Evolutionary conservation across 2,113 vertebrate species (phyloP), one percentile per base, ranked within the genome.

Genomic region (Pipra filicauda): DNA sequence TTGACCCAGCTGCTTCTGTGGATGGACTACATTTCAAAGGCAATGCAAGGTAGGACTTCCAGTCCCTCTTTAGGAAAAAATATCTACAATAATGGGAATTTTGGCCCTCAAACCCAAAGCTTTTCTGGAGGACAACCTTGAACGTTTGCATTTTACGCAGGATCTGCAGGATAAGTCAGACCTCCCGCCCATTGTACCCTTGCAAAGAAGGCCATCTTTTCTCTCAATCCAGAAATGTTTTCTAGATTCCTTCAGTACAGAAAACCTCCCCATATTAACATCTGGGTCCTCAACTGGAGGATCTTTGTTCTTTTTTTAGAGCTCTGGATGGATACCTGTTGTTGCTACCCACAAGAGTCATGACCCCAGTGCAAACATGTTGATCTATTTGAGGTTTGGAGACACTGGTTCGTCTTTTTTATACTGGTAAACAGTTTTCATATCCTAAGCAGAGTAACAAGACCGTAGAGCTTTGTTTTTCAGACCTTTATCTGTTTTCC

Each of bases 141-240:
- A 88, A 78, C 1, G 0, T 73, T 75, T 76, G 22, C 21, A 49
- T 55, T 88, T 89, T 39, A n/a, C 4, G 7, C 4, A 33, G 41
- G 20, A 46, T 70, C 28, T 80, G 28, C 13, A 51, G 33, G 41
- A 7, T 41, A 52, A 48, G 8, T 14, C 18, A 35, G 44, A 48
- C 6, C 12, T 61, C 15, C 27, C 0, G 0, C 9, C 16, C 14
- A 11, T 1, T 48, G 18, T 39, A 10, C 20, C 37, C 12, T 65
- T 85, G 10, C 8, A 59, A 58, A 59, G 30, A 54, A 11, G 10
- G 2, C 27, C 0, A 0, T 22, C 21, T 33, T 67, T 61, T 5
- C 24, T 76, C 26, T 95, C 54, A 61, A 27, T 26, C 15, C 35
- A 54, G 30, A 65, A 48, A 67, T 2, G 0, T 59, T 75, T 35